Evolutionary conservation across 2,888 invertebrate species (phyloP).

Genomic region (Acleris sparsana): DNA sequence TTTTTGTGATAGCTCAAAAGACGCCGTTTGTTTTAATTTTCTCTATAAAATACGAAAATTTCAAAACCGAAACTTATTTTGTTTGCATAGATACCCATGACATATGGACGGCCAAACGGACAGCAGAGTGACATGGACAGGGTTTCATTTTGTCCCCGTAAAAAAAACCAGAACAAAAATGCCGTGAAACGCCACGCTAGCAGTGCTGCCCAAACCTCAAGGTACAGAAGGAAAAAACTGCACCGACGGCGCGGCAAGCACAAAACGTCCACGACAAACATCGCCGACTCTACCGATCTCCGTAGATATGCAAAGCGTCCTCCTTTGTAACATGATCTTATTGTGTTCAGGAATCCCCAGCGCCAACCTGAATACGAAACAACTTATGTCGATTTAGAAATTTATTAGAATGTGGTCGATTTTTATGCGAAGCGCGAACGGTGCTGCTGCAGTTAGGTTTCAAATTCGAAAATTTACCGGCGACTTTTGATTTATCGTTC

Average conservation of each 20-base stretch:
- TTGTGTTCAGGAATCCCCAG: conserved; percentile 71
- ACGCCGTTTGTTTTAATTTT: too few species aligned
- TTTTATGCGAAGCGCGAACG: conserved; percentile 69
- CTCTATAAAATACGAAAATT: too few species aligned
- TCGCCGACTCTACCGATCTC: conserved; percentile 57
- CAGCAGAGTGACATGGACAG: too few species aligned
- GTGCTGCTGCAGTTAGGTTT: conserved; percentile 56
- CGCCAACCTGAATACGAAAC: conserved; percentile 72
- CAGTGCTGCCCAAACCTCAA: conserved; percentile 47
- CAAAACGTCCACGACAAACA: conserved; percentile 65
- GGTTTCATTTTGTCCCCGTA: too few species aligned
- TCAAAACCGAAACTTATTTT: too few species aligned
- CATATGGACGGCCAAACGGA: too few species aligned
- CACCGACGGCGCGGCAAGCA: conserved; percentile 45
- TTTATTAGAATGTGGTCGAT: conserved; percentile 73
- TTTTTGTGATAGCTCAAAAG: too few species aligned
- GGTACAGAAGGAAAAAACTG: conserved; percentile 58
- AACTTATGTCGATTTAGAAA: conserved; percentile 78
- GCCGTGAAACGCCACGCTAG: conserved; percentile 40
- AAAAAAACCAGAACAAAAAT: neutral
- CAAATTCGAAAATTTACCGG: conserved; percentile 56
- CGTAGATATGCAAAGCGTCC: conserved; percentile 75
- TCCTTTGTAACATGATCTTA: conserved; percentile 81
- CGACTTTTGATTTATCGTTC: conserved; percentile 46
- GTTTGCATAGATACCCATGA: too few species aligned